These are phyloP conservation scores for Emmelina monodactyla DNA, from an alignment of 2,888 invertebrate genomes.

Conservation along the genomic window DNA sequence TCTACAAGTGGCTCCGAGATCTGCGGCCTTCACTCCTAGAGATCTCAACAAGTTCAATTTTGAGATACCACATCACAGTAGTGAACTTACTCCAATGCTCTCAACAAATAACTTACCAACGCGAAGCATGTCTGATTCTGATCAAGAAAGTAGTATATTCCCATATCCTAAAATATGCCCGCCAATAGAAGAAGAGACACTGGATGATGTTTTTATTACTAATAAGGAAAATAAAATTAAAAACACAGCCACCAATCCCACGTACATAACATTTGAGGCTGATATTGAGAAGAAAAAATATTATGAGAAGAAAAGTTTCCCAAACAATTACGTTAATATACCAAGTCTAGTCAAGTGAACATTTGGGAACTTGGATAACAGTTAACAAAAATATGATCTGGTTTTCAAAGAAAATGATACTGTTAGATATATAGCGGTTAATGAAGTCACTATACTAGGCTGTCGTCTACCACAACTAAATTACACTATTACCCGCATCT, in stretches of 20 bases:
- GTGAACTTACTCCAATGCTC: constrained; percentile 65
- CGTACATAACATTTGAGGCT: constrained; percentile 42
- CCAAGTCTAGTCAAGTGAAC: constrained; percentile 58
- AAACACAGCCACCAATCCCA: constrained; percentile 44
- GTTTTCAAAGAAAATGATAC: no score
- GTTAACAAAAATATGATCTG: no score
- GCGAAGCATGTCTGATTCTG: constrained; percentile 48
- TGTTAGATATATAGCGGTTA: no score
- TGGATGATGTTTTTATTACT: constrained; percentile 43
- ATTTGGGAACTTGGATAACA: constrained; percentile 1
- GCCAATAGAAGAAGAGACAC: constrained; percentile 40
- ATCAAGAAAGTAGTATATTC: constrained; percentile 37
- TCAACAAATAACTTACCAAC: constrained; percentile 42
- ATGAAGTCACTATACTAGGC: no score
- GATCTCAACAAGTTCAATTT: constrained; percentile 60
- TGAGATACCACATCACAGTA: constrained; percentile 35
- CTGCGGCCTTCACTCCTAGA: constrained; percentile 66
- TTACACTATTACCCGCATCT: no score
- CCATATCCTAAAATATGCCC: constrained; percentile 41
- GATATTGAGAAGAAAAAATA: constrained; percentile 48
- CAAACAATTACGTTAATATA: constrained; percentile 41
- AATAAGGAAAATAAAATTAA: constrained; percentile 35
- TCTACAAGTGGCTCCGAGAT: constrained; percentile 67
- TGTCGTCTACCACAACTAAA: no score
- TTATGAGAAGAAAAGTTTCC: constrained; percentile 24